Percentiles rank a stretch among this genome's conserved stretches.
These are phyloP conservation scores for Watsonalla cultraria DNA, from an alignment of 2,888 invertebrate genomes.

Conservation along the genomic window DNA sequence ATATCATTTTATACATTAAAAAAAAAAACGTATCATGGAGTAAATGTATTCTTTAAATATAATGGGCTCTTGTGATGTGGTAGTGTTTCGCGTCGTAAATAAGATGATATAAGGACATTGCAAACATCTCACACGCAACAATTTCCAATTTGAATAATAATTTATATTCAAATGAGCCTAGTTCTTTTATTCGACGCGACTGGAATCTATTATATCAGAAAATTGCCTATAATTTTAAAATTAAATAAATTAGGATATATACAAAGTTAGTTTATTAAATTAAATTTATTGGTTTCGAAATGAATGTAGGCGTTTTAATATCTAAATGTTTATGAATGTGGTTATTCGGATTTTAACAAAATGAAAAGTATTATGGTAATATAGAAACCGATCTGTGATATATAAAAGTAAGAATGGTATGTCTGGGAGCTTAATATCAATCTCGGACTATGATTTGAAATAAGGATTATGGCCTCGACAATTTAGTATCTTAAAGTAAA, in stretches of 20 bases:
- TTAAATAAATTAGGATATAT: constrained; percentile 12
- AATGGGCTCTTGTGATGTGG: too few species aligned
- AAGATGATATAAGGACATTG: too few species aligned
- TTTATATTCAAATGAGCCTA: too few species aligned
- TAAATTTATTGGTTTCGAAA: constrained; percentile 27
- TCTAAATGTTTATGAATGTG: constrained; percentile 37
- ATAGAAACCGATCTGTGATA: constrained; percentile 74
- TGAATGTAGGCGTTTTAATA: constrained; percentile 53
- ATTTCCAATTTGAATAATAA: too few species aligned
- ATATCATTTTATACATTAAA: constrained; percentile 33
- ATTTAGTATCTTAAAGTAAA: constrained; percentile 20
- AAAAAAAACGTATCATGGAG: constrained; percentile 21
- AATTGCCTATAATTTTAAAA: not conserved
- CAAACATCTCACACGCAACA: too few species aligned
- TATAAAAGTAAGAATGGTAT: constrained; percentile 63
- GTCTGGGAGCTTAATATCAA: constrained; percentile 65
- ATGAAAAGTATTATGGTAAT: constrained; percentile 67
- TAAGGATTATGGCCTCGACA: constrained; percentile 24
- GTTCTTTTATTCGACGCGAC: too few species aligned
- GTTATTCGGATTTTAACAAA: constrained; percentile 44
- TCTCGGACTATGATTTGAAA: constrained; percentile 65
- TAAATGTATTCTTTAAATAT: too few species aligned
- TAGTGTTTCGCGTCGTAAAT: too few species aligned
- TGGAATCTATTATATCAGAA: not conserved
- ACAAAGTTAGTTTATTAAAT: constrained; percentile 15